Evolutionary conservation across 2,113 vertebrate genomes (phyloP).

Genomic region (Baryphthengus martii): DNA sequence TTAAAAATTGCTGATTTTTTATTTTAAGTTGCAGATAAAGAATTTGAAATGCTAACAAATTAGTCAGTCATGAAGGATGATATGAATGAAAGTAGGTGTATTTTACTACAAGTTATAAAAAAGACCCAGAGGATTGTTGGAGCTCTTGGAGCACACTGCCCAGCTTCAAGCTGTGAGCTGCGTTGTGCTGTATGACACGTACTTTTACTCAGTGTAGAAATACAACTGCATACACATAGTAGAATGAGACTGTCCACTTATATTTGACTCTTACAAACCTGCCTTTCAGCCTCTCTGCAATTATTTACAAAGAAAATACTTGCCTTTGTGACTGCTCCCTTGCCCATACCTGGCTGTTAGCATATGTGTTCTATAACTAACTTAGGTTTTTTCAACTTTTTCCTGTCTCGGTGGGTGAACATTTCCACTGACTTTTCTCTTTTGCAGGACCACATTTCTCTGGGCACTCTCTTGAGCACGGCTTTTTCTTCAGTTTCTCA

Average conservation of each 20-base stretch:
- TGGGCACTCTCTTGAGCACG: not conserved
- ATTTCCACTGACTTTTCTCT: not conserved
- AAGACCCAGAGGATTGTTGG: not conserved
- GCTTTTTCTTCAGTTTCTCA: not conserved
- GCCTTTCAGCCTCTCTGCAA: not conserved
- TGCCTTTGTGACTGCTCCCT: not conserved
- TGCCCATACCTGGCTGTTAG: not conserved
- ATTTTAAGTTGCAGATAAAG: not conserved
- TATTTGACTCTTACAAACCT: not conserved
- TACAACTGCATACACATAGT: accelerated
- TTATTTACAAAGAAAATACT: not conserved
- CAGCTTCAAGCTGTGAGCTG: not conserved
- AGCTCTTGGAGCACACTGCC: not conserved
- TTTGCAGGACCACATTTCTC: not conserved
- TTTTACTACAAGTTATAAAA: not conserved
- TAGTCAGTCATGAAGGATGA: not conserved
- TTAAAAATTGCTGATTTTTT: not conserved
- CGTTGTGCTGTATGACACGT: accelerated
- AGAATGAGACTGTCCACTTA: accelerated
- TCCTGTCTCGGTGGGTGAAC: not conserved
- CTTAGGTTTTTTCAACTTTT: not conserved
- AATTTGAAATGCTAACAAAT: not conserved
- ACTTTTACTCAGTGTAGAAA: not conserved
- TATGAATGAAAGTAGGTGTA: not conserved
- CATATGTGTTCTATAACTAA: not conserved